A percentile compares a stretch with the other conserved stretches of the same genome.
Conservation (phyloP, 2,797 vertebrate species). For the Sylvia borin region DNA sequence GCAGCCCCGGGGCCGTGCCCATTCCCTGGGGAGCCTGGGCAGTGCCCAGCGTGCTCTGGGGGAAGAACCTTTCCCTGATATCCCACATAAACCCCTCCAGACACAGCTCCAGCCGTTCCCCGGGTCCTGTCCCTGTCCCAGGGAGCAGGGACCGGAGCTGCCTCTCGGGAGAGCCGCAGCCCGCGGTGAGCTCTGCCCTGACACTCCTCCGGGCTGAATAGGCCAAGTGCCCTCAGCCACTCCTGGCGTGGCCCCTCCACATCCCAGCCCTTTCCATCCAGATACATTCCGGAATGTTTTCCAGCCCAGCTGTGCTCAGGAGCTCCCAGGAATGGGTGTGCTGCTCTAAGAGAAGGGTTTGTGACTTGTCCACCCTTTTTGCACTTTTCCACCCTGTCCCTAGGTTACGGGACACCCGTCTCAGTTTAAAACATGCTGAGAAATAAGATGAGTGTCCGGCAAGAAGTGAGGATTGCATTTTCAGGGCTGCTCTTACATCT, state of each 20-base stretch:
- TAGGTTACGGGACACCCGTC: background rate
- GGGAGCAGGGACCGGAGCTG: too few relatives aligned
- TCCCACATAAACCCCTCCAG: rapidly evolving
- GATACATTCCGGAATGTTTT: background rate
- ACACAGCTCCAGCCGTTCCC: background rate
- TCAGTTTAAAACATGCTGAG: background rate
- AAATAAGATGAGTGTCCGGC: background rate
- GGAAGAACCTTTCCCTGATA: background rate
- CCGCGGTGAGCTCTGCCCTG: background rate
- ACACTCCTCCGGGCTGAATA: background rate
- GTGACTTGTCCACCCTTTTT: background rate
- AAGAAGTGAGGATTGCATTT: background rate
- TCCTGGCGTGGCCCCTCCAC: background rate
- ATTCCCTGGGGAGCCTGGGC: background rate
- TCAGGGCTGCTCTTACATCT: background rate
- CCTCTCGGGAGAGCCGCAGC: background rate
- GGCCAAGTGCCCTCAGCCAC: background rate
- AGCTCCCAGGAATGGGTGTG: rapidly evolving
- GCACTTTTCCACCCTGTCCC: background rate
- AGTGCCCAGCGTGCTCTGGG: background rate
- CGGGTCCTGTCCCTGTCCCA: too few relatives aligned
- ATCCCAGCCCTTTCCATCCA: background rate
- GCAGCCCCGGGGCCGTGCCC: background rate
- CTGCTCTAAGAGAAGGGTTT: background rate
- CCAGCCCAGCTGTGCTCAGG: background rate